Percentiles rank a stretch among this genome's conserved stretches.
Evolutionary conservation across 2,113 vertebrate species (phyloP).

Genomic region (Oxyruncus cristatus): DNA sequence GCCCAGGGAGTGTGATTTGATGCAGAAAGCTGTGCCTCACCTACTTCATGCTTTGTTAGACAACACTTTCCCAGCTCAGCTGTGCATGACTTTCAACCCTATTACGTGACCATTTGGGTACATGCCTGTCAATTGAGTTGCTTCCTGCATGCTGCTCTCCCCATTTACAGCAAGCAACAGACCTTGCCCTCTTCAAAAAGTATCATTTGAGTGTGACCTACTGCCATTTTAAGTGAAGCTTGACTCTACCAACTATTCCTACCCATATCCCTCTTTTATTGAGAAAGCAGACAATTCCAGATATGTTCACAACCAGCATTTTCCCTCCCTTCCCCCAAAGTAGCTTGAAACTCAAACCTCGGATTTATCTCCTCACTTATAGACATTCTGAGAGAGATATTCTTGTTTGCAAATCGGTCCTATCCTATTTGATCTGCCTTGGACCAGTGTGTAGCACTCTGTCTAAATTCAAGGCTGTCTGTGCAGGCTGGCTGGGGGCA

Average conservation of each 20-base stretch:
- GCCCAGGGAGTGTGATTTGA: neutral
- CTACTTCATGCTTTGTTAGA: neutral
- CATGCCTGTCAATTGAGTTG: slow-evolving; percentile 12
- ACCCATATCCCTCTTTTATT: neutral
- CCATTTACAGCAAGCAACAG: slow-evolving; percentile 25
- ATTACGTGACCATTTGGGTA: neutral
- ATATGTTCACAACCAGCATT: neutral
- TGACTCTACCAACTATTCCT: neutral
- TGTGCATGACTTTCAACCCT: slow-evolving; percentile 44
- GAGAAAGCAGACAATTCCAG: neutral
- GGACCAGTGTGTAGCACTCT: neutral
- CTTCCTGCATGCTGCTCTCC: slow-evolving; percentile 9
- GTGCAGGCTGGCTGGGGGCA: neutral
- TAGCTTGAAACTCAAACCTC: neutral
- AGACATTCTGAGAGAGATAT: neutral
- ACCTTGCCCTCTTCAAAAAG: neutral
- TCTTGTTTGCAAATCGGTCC: neutral
- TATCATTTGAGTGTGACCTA: neutral
- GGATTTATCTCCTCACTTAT: neutral
- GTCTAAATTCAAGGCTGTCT: neutral
- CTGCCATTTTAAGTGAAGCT: neutral
- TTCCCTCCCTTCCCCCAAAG: neutral
- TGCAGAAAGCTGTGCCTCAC: neutral
- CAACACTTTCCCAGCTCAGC: neutral
- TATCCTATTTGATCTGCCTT: neutral